phyloP scores from a whole-genome alignment of 2,888 invertebrate species.

The Athalia circularis region DNA sequence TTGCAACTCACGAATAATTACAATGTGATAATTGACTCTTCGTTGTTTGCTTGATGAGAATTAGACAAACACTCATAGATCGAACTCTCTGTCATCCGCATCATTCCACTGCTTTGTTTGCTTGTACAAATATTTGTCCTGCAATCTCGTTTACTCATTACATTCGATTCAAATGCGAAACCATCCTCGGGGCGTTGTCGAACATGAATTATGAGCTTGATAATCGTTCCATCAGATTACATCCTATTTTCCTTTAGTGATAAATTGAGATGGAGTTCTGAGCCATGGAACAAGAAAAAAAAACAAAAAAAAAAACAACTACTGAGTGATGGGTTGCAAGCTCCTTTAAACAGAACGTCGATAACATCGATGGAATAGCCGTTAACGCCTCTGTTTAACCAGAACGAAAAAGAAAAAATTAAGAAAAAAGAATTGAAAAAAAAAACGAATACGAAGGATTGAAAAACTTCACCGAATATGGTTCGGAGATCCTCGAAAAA shows the following conservation, averaged over 20 bases:
- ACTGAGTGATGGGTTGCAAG: neutral
- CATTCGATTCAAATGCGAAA: neutral
- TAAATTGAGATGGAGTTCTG: slow-evolving; percentile 9
- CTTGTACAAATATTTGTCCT: slow-evolving; percentile 11
- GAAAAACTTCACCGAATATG: neutral
- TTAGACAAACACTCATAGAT: neutral
- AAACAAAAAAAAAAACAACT: neutral
- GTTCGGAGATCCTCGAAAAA: neutral
- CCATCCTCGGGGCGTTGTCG: neutral
- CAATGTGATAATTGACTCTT: neutral
- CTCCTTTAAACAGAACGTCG: slow-evolving; percentile 32
- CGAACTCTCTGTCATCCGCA: slow-evolving; percentile 4
- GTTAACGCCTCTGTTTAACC: slow-evolving; percentile 28
- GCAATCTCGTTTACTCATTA: slow-evolving; percentile 27
- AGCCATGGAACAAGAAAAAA: neutral
- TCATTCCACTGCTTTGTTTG: slow-evolving; percentile 19
- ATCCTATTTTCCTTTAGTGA: neutral
- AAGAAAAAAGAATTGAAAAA: neutral
- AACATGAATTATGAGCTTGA: slow-evolving; percentile 10
- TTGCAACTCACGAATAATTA: neutral
- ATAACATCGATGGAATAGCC: slow-evolving; percentile 17
- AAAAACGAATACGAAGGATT: neutral
- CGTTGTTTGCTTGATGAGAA: slow-evolving; percentile 4
- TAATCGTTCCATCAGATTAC: neutral
- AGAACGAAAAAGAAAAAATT: too few species aligned